phyloP scores from a whole-genome alignment of 2,113 vertebrate genomes.

The Edolisoma coerulescens region DNA sequence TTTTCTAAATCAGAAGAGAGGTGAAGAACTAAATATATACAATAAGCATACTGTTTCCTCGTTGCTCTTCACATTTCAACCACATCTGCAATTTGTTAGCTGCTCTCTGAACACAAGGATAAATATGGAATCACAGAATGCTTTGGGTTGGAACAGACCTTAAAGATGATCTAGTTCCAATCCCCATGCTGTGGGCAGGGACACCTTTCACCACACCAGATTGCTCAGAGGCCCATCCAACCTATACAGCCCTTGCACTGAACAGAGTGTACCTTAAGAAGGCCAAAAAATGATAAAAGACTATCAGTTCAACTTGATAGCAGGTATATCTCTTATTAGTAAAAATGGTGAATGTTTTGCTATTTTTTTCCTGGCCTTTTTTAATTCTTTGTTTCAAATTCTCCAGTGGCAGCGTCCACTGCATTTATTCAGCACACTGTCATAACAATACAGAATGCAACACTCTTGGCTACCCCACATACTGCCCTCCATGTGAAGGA shows the following conservation, averaged over 20 bases:
- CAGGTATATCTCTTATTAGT: background rate
- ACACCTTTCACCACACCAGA: background rate
- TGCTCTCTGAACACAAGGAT: background rate
- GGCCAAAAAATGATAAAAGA: background rate
- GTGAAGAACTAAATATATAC: background rate
- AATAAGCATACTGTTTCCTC: background rate
- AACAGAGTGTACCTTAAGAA: background rate
- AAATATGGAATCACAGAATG: background rate
- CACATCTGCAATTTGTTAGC: background rate
- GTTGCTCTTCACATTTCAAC: background rate
- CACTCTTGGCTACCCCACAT: rapidly evolving
- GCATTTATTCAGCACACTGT: background rate
- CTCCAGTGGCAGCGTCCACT: background rate
- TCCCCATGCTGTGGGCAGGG: background rate
- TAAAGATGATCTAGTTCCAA: background rate
- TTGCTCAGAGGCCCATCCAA: background rate
- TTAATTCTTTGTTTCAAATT: background rate
- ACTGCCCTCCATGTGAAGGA: background rate
- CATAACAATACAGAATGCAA: background rate
- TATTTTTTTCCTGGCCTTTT: background rate
- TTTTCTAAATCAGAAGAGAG: background rate
- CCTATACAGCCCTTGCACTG: background rate
- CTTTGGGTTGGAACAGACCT: background rate
- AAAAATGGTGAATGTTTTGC: background rate
- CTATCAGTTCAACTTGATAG: background rate